Evolutionary conservation across 2,888 invertebrate genomes (phyloP).

Genomic region (Campoletis raptor): DNA sequence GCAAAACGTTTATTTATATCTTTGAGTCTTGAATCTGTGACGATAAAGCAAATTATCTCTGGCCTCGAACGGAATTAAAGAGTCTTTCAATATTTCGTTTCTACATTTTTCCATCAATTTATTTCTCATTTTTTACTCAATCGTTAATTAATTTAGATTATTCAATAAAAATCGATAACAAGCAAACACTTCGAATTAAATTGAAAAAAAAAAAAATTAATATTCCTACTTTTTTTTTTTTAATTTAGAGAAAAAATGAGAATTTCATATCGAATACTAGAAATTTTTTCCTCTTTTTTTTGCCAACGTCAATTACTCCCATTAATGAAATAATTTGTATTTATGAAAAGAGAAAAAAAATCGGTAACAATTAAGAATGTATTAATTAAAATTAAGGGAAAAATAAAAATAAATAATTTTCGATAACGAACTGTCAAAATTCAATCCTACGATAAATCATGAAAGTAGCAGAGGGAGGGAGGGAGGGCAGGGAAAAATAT

Average conservation of each 20-base stretch:
- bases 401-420: neutral
- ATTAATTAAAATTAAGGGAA: neutral
- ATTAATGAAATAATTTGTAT: too few relatives aligned
- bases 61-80: neutral
- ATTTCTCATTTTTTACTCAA: neutral
- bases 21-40: slow-evolving; percentile 1
- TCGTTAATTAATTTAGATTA: neutral
- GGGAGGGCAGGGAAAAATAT: neutral
- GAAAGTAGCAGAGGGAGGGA: neutral
- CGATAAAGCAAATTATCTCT: neutral
- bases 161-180: neutral
- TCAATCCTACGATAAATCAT: neutral
- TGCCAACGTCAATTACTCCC: too few relatives aligned
- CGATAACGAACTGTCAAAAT: neutral
- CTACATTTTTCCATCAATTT: neutral
- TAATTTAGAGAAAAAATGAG: too few relatives aligned
- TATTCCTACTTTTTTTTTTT: neutral
- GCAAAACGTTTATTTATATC: slow-evolving; percentile 6
- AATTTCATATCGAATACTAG: neutral
- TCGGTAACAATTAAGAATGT: neutral
- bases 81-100: too few relatives aligned
- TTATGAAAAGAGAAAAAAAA: neutral
- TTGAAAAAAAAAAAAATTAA: neutral
- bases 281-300: too few relatives aligned
- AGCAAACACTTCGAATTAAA: neutral